phyloP scores from a whole-genome alignment of 2,888 invertebrate species.

The Oxytorus armatus region DNA sequence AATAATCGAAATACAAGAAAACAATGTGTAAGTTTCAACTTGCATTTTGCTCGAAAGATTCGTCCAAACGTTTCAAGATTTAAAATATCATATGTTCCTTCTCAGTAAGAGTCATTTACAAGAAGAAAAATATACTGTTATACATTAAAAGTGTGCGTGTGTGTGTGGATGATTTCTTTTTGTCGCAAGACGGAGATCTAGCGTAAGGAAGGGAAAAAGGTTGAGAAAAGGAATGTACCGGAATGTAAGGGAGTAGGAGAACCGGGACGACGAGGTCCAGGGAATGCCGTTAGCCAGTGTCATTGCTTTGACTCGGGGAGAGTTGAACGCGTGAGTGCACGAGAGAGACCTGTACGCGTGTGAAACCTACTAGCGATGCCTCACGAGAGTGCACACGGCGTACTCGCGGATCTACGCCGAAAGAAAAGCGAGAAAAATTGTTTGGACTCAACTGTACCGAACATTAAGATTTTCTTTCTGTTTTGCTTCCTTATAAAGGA shows the following conservation, averaged over 20 bases:
- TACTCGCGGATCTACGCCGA: constrained; percentile 12
- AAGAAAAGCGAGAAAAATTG: constrained; percentile 40
- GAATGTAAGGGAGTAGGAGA: constrained; percentile 71
- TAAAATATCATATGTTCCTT: no score
- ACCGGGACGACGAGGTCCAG: constrained; percentile 73
- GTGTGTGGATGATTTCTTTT: background rate
- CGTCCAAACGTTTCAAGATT: no score
- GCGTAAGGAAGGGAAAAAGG: constrained; percentile 40
- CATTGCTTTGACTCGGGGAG: constrained; percentile 60
- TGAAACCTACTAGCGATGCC: constrained; percentile 30
- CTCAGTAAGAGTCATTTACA: no score
- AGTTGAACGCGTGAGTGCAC: constrained; percentile 1
- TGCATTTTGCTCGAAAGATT: no score
- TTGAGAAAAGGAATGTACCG: constrained; percentile 63
- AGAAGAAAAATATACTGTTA: no score
- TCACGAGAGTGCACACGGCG: constrained; percentile 23
- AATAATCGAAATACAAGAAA: no score
- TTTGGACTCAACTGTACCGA: background rate
- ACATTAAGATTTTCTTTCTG: background rate
- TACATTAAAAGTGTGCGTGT: no score
- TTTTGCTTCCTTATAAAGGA: background rate
- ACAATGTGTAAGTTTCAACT: no score
- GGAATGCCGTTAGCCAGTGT: constrained; percentile 78
- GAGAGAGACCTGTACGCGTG: constrained; percentile 16
- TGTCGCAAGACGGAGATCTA: constrained; percentile 1